Base-by-base conservation (phyloP, 2,113 vertebrate species). In the Nicator chloris region DNA sequence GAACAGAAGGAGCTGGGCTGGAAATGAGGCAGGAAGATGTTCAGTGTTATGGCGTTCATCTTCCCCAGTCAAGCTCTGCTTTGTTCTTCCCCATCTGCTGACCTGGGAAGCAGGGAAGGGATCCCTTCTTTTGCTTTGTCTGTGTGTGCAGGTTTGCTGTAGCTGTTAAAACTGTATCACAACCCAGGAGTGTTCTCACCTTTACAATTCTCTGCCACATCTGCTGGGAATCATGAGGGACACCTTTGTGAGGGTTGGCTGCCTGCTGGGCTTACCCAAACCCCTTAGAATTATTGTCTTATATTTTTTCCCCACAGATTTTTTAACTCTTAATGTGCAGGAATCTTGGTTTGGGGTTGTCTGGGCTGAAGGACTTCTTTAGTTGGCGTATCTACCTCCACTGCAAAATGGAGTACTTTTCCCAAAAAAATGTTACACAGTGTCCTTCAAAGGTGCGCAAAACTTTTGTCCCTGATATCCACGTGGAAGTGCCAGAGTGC, bases 31-130 rank as follows among this genome's bases (percentile, higher is more conserved):
- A 91, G 40, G 76, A 60, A 56, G 50, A 30, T 6, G 4, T 45
- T 89, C 56, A 86, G 50, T 12, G 10, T 77, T 73, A 8, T 0
- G 1, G 33, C 0, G 0, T 82, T 51, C 57, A 65, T 37, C 50
- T 61, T 68, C 50, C 56, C 45, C 65, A 40, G 50, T 45, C 70
- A 91, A 50, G 56, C 35, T 75, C 66, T 79, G 35, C 33, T 50
- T 54, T 70, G 37, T 35, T 47, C 8, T 19, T 0, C 16, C 19
- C 44, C 16, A 14, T 10, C 24, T 69, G 47, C 53, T n/a, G 59
- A 31, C 23, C 0, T 13, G 15, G 53, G 69, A 59, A 59, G 31
- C 6, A 59, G 65, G 39, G 44, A 88, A 78, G 7, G 15, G 14
- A 66, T 63, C 42, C 40, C 27, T 79, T 40, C 26, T 18, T 75